Evolutionary conservation across 1,140 invertebrate genomes (phyloP), one percentile per base, ranked within the genome.

Genomic region (Bactericera cockerelli): DNA sequence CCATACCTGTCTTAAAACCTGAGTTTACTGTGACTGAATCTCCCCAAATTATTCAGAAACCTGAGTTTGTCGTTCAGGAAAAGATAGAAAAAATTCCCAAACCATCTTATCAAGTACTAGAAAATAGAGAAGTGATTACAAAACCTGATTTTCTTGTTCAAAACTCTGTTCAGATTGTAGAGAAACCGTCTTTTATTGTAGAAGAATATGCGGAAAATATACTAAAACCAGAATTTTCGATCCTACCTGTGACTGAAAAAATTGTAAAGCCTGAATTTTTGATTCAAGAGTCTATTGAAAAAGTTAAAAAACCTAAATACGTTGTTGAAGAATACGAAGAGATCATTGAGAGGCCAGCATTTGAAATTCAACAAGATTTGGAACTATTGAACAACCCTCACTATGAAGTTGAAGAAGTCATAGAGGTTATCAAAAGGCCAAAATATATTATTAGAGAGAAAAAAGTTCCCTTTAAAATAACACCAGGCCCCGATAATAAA

Each of bases 261-360:
- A 49, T 49, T 8, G n/a, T 49, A 8, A 49, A 49, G 22, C 42
- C 42, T 49, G 42, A 49, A 49, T 49, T 10, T 49, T 8, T 49
- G 42, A n/a, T 49, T 4, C 42, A 49, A 49, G 42, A 49, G 19
- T 49, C 42, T 16, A 8, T 49, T 6, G 42, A 49, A 49, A 49
- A 49, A 16, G 42, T 49, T 6, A 49, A 49, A n/a, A 49, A 49
- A 49, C 42, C 42, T 4, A 49, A 49, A 49, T 49, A 49, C 42
- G 19, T 49, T 16, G 19, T 49, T 19, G 42, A 49, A 49, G 42
- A 49, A 49, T 49, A 49, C 22, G 42, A 49, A n/a, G 42, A 49
- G 19, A 22, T 49, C 19, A 49, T 49, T 49, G 42, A 49, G n/a
- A 49, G n/a, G 22, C 42, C 42, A 49, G 22, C n/a, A 19, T 49